These are phyloP conservation scores for Tubiluchus corallicola DNA, from an alignment of 2,888 invertebrate genomes.

Conservation along the genomic window DNA sequence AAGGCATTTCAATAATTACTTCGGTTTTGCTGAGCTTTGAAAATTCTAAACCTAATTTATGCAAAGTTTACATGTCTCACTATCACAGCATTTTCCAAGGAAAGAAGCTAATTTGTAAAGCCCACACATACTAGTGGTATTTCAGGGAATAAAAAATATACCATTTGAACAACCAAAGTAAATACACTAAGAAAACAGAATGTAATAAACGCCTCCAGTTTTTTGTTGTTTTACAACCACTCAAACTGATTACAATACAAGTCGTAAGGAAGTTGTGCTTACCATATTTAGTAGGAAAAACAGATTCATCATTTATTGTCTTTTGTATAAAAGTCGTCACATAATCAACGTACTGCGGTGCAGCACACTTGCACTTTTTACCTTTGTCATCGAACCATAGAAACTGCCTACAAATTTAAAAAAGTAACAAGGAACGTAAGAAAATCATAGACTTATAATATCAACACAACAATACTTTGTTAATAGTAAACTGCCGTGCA, in stretches of 20 bases:
- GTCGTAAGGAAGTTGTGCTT: no score
- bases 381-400: conserved; percentile 98
- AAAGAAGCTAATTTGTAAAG: no score
- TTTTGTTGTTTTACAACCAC: conserved; percentile 5
- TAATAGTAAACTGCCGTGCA: neutral
- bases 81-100: no score
- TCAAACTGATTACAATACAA: no score
- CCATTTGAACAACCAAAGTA: no score
- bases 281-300: conserved; percentile 98
- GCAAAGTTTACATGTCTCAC: no score
- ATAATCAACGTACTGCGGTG: conserved; percentile 95
- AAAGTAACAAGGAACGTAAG: conserved; percentile 7
- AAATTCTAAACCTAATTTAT: no score
- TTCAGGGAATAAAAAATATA: no score
- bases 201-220: neutral
- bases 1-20: no score
- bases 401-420: conserved; percentile 51
- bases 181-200: neutral
- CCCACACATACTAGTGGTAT: no score
- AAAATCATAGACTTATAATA: neutral
- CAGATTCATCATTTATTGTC: conserved; percentile 83
- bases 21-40: no score
- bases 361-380: conserved; percentile 88
- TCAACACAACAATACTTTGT: no score
- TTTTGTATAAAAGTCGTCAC: conserved; percentile 96